Conservation (phyloP, 2,113 vertebrate species). For the Oplegnathus fasciatus region DNA sequence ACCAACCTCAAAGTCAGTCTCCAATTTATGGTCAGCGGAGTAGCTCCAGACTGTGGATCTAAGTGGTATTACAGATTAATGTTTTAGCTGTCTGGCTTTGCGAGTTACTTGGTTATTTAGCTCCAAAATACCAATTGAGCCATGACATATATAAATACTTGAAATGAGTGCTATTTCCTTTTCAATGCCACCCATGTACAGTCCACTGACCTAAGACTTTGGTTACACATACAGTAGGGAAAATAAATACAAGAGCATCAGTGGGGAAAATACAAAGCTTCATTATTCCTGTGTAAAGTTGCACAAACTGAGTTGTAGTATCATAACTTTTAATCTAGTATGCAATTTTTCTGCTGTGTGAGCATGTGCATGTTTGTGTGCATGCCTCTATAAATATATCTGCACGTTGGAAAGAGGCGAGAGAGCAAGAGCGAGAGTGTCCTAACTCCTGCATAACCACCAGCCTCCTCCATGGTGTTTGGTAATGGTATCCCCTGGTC, state of each 20-base stretch:
- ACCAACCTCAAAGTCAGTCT: constrained; percentile 46
- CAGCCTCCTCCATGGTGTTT: constrained; percentile 66
- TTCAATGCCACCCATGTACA: constrained; percentile 17
- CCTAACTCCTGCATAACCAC: constrained; percentile 47
- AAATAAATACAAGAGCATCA: constrained; percentile 8
- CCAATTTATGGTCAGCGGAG: constrained; percentile 40
- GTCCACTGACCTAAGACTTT: constrained; percentile 17
- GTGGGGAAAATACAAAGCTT: not conserved
- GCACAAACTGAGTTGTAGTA: not conserved
- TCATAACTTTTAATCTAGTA: not conserved
- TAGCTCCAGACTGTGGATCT: constrained; percentile 47
- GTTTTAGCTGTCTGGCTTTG: constrained; percentile 35
- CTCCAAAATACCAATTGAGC: constrained; percentile 38
- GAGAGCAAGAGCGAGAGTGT: constrained; percentile 23
- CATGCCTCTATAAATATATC: constrained; percentile 32
- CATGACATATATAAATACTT: constrained; percentile 32
- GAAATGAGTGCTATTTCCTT: constrained; percentile 25
- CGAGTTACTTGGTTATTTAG: constrained; percentile 29
- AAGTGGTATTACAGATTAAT: constrained; percentile 35
- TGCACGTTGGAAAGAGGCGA: constrained; percentile 19
- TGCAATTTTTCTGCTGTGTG: not conserved
- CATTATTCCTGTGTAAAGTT: not conserved
- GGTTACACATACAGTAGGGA: not conserved
- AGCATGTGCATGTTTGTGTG: constrained; percentile 13
- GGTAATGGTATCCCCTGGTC: constrained; percentile 82